Evolutionary conservation across 92 coral and sea anemone genomes (phyloP), one percentile per base, ranked within the genome.

Genomic region (Palythoa grandiflora): DNA sequence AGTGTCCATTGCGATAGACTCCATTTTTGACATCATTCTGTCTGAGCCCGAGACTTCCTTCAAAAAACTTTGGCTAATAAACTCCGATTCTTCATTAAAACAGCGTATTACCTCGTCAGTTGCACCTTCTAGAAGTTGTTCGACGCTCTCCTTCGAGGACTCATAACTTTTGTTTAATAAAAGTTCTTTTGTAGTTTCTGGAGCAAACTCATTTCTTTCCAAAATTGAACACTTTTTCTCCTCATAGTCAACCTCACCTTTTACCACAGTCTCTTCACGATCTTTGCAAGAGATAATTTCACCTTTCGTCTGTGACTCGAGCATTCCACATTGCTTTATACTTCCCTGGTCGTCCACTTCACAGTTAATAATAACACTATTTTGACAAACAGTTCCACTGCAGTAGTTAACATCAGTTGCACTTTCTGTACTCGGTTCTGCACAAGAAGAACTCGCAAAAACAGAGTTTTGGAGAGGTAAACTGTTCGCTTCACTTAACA

Each of bases 401-500:
- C 10, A 55, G 48, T 9, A 7, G 71, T 70, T 37, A 9, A 2
- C 17, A 16, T 54, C 36, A 6, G 83, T 9, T 36, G 37, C 51
- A 44, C 70, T 37, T 5, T 57, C 28, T 17, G 55, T n/a, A 11
- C 14, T 68, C 36, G 50, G 11, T 8, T 1, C 10, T 78, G 15
- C 71, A 35, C 28, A 78, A 37, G 71, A n/a, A 57, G 83, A 78
- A 38, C 51, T 78, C 47, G 59, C 70, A 57, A 78, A 12, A 15
- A 1, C 28, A 15, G 63, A 21, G 60, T 11, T 52, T 21, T 14
- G 17, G 14, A 20, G 40, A 76, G 14, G 39, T 20, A 52, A 38
- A 19, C 3, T 21, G 65, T 51, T 51, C 36, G 21, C 44, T 21
- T 19, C 60, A 76, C 40, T 21, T 63, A 9, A 3, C 2, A 63